Conservation (phyloP, 2,113 vertebrate species). For the Gadus chalcogrammus region DNA sequence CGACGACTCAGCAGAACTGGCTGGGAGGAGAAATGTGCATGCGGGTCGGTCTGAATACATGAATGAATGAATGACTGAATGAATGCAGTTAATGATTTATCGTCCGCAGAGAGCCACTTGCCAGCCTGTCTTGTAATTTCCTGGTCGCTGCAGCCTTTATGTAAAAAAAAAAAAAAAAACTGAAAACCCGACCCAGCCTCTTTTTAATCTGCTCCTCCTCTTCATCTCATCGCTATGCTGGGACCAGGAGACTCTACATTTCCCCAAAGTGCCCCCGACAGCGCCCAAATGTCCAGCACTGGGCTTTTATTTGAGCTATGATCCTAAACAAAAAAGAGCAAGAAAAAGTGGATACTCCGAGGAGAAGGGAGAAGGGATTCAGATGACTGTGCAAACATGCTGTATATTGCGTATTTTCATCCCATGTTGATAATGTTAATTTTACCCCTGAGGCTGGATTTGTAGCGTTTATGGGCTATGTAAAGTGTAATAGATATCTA, state of each 20-base stretch:
- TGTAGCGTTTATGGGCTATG: too few species aligned
- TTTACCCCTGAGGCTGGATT: conserved; percentile 44
- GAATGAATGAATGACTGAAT: conserved; percentile 74
- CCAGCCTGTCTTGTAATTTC: conserved; percentile 63
- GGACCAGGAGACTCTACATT: conserved; percentile 46
- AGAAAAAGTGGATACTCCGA: conserved; percentile 51
- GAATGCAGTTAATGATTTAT: conserved; percentile 71
- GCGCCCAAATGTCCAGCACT: conserved; percentile 58
- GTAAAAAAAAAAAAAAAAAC: conserved; percentile 61
- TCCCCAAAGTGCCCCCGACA: conserved; percentile 55
- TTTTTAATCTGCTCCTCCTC: conserved; percentile 66
- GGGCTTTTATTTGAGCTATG: conserved; percentile 57
- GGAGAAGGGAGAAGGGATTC: conserved; percentile 47
- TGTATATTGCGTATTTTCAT: conserved; percentile 21
- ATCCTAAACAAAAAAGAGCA: neutral
- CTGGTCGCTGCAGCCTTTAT: conserved; percentile 70
- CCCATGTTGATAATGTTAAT: conserved; percentile 54
- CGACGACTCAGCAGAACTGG: conserved; percentile 70
- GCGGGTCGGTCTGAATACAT: conserved; percentile 67
- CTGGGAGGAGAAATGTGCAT: conserved; percentile 56
- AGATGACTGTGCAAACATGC: conserved; percentile 53
- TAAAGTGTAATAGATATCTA: too few species aligned
- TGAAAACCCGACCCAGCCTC: conserved; percentile 44
- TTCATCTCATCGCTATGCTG: conserved; percentile 40
- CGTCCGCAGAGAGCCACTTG: conserved; percentile 56